phyloP scores from a whole-genome alignment of 2,888 invertebrate genomes.

The Lymantria monacha region DNA sequence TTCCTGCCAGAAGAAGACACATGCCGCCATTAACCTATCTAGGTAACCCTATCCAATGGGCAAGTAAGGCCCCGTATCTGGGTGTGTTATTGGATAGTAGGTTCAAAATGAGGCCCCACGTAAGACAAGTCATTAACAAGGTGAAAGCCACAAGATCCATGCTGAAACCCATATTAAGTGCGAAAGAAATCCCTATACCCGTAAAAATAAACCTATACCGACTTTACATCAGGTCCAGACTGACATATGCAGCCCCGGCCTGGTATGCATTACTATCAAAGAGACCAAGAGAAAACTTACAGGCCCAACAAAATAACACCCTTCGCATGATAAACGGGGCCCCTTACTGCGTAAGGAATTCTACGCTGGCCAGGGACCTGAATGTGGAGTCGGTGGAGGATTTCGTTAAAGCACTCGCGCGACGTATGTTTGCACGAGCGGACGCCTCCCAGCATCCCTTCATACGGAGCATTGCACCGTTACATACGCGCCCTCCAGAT shows the following conservation, averaged over 20 bases:
- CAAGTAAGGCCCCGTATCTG: not conserved
- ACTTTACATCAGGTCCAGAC: not conserved
- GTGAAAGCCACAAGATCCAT: not conserved
- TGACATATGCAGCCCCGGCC: not conserved
- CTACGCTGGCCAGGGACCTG: not conserved
- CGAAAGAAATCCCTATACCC: not conserved
- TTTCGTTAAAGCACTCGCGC: not conserved
- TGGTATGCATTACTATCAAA: not conserved
- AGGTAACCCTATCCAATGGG: not conserved
- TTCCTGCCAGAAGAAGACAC: not conserved
- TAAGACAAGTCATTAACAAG: not conserved
- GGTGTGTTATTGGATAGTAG: not conserved
- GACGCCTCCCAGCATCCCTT: too few species aligned
- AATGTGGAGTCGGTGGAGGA: not conserved
- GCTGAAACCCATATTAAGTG: not conserved
- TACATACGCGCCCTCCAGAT: too few species aligned
- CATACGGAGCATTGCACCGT: too few species aligned
- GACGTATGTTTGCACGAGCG: too few species aligned
- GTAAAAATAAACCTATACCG: not conserved
- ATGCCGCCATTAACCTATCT: not conserved
- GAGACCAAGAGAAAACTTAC: not conserved
- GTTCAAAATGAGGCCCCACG: not conserved
- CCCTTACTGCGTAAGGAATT: not conserved
- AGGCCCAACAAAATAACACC: not conserved
- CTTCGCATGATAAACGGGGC: not conserved